phyloP scores from a whole-genome alignment of 2,888 invertebrate genomes.

The Lamellibrachia satsuma region DNA sequence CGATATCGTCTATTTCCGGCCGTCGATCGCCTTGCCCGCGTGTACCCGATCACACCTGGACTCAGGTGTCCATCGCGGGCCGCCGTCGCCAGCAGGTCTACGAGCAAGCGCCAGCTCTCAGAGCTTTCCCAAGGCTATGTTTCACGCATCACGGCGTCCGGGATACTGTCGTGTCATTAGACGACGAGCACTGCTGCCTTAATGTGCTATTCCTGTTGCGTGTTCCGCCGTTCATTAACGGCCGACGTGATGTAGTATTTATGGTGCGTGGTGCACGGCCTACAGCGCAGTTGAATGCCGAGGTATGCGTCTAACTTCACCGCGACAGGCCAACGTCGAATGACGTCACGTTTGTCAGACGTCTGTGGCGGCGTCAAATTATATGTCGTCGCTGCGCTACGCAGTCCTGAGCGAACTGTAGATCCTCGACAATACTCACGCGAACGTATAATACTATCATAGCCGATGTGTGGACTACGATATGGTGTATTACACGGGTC shows the following conservation, averaged over 20 bases:
- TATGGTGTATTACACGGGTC: not conserved
- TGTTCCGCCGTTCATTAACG: constrained; percentile 18
- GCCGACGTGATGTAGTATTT: constrained; percentile 23
- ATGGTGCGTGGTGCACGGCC: constrained; percentile 7
- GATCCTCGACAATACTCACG: not conserved
- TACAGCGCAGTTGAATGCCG: not conserved
- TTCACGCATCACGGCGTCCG: constrained; percentile 21
- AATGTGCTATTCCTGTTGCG: constrained; percentile 23
- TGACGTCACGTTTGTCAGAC: not conserved
- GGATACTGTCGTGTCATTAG: constrained; percentile 18
- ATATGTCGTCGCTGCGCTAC: constrained; percentile 3
- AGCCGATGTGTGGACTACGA: not conserved
- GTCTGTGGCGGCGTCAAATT: not conserved
- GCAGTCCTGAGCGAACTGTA: not conserved
- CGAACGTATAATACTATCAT: not conserved
- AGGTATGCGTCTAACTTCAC: not conserved
- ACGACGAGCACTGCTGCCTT: not conserved
- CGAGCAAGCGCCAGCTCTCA: not conserved
- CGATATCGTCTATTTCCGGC: constrained; percentile 21
- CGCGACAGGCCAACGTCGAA: not conserved
- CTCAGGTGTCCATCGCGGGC: not conserved
- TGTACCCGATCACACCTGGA: constrained; percentile 22
- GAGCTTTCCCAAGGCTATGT: not conserved
- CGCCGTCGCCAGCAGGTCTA: constrained; percentile 21
- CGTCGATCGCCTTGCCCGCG: not conserved